A percentile compares a stretch with the other conserved stretches of the same genome.
These are phyloP conservation scores for Cheilosia urbana DNA, from an alignment of 2,888 invertebrate genomes.

Conservation along the genomic window DNA sequence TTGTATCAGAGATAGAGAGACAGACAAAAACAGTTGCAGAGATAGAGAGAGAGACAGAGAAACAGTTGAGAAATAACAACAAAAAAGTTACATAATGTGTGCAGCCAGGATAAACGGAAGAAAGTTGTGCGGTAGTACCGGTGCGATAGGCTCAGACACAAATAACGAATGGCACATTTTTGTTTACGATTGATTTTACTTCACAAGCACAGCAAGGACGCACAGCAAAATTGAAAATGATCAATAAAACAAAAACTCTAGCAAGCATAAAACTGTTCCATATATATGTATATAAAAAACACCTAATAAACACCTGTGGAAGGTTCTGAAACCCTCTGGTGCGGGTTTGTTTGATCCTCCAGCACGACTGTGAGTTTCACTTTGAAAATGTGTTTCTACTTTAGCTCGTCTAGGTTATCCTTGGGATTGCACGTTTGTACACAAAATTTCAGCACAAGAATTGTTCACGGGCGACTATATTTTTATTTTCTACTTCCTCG, in stretches of 20 bases:
- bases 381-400: constrained; percentile 39
- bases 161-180: constrained; percentile 50
- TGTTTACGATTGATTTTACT: neutral
- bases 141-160: constrained; percentile 32
- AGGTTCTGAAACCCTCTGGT: constrained; percentile 80
- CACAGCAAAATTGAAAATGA: constrained; percentile 43
- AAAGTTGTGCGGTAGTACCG: constrained; percentile 29
- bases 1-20: neutral
- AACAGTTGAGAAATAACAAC: neutral
- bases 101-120: constrained; percentile 32
- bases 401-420: constrained; percentile 19
- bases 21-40: neutral
- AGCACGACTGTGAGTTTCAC: constrained; percentile 79
- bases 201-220: constrained; percentile 70
- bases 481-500: constrained; percentile 42
- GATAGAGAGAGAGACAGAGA: too few relatives aligned
- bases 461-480: neutral
- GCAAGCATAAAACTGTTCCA: constrained; percentile 18
- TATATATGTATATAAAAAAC: constrained; percentile 64
- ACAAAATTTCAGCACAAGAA: neutral
- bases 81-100: constrained; percentile 55
- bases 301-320: constrained; percentile 82
- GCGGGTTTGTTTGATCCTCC: constrained; percentile 81
- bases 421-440: constrained; percentile 12
- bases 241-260: constrained; percentile 7